Conservation (phyloP, 2,888 invertebrate genomes). For the Dynastes maya region DNA sequence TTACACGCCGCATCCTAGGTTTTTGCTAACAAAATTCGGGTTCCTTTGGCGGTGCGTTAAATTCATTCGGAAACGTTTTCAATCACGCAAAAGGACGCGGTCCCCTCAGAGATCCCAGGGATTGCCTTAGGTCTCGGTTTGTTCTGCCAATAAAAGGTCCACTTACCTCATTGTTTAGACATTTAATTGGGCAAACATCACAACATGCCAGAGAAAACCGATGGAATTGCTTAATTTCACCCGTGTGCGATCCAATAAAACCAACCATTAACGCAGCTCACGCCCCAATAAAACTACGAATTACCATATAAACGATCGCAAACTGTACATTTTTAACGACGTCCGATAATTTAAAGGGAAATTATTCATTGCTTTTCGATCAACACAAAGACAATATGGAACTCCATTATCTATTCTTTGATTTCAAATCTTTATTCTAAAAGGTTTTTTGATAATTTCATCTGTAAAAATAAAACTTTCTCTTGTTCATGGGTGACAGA, state of each 20-base stretch:
- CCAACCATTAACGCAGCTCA: not conserved
- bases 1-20: not conserved
- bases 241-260: not conserved
- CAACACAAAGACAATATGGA: no score
- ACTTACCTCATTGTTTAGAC: constrained; percentile 1
- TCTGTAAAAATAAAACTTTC: no score
- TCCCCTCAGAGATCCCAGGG: not conserved
- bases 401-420: no score
- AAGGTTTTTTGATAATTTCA: no score
- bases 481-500: no score
- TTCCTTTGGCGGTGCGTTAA: not conserved
- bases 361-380: no score
- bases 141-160: not conserved
- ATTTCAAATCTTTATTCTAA: no score
- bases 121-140: not conserved
- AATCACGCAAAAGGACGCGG: constrained; percentile 7
- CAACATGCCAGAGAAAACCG: not conserved
- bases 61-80: constrained; percentile 11
- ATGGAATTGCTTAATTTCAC: not conserved
- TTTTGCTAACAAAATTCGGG: not conserved
- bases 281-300: not conserved
- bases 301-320: constrained; percentile 7
- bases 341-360: no score
- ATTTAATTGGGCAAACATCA: constrained; percentile 10
- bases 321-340: no score